Evolutionary conservation across 2,797 vertebrate genomes (phyloP).

Genomic region (Anguilla pacifica): DNA sequence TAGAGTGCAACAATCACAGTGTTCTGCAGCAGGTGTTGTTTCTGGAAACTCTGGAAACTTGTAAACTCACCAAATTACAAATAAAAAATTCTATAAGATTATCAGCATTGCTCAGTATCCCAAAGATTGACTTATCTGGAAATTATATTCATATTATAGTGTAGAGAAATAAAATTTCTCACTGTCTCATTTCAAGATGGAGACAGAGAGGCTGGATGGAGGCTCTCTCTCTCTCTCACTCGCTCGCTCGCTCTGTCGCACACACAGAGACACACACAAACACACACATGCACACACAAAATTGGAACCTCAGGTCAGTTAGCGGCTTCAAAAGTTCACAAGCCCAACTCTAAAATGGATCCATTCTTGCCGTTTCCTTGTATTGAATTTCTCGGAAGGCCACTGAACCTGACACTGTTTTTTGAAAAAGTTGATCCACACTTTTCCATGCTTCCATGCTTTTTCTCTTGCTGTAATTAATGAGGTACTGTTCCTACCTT

Average conservation of each 20-base stretch:
- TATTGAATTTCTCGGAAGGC: slow-evolving; percentile 14
- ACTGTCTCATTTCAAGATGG: not conserved
- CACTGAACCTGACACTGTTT: slow-evolving; percentile 25
- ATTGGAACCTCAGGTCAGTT: slow-evolving; percentile 24
- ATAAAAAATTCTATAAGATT: not conserved
- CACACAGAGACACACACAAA: slow-evolving; percentile 17
- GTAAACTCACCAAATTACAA: not conserved
- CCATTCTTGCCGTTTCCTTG: slow-evolving; percentile 13
- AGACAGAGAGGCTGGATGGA: not conserved
- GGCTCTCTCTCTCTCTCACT: not conserved
- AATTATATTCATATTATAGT: not conserved
- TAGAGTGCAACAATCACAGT: not conserved
- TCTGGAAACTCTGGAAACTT: too few relatives aligned
- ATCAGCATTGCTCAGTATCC: not conserved
- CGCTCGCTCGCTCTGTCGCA: not conserved
- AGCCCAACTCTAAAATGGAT: slow-evolving; percentile 18
- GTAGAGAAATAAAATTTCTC: not conserved
- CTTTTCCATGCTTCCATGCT: slow-evolving; percentile 23
- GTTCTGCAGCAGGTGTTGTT: not conserved
- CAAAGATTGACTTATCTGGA: not conserved
- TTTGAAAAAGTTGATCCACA: slow-evolving; percentile 26
- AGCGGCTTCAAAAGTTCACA: slow-evolving; percentile 24
- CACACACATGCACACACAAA: not conserved
- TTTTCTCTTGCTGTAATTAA: slow-evolving; percentile 40
- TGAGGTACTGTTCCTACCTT: slow-evolving; percentile 43